Base-by-base conservation (phyloP, 2,113 vertebrate genomes). In the Heliornis fulica region DNA sequence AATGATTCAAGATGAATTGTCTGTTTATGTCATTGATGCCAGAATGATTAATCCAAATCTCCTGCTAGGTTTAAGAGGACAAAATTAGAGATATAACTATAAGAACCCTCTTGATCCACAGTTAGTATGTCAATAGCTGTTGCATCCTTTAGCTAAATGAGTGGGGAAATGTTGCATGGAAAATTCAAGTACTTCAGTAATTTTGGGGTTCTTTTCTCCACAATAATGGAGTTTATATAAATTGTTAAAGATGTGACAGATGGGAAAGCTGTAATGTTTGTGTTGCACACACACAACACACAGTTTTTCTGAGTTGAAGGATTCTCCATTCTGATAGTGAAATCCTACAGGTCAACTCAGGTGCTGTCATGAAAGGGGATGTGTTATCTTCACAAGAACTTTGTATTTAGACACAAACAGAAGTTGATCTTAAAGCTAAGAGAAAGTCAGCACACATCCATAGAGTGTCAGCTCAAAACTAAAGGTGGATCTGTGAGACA, bases 71-170 rank as follows among this genome's bases (percentile, higher is more conserved):
- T 95, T 95, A 91, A 95, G 90, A 90, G 85, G 79, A 63, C 34
- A 77, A 66, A 96, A 94, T 95, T 94, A 95, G 87, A 88, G 75
- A 40, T 78, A 83, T 29, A 86, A 43, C 66, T 93, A 94, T 90
- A 93, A 93, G 96, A 91, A 94, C 70, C 95, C 90, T 94, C 90
- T 84, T 97, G 61, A 94, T 94, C 51, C 40, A 82, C 92, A 59
- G 91, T 92, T 95, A 97, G 72, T 56, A 91, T 96, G 94, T 96
- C 90, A 96, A 88, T 92, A 95, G 83, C 66, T 84, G 66, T 90
- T 96, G 48, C 96, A 94, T 96, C 71, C 87, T 97, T 96, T 89
- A 80, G 85, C 76, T 94, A 96, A 96, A 88, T 90, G 90, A 96
- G 94, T 93, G 93, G 87, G 81, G 65, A 64, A 92, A 87, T 83